These are phyloP conservation scores for Sebastes kiyomatsui DNA, from an alignment of 2,797 vertebrate genomes.

Conservation along the genomic window DNA sequence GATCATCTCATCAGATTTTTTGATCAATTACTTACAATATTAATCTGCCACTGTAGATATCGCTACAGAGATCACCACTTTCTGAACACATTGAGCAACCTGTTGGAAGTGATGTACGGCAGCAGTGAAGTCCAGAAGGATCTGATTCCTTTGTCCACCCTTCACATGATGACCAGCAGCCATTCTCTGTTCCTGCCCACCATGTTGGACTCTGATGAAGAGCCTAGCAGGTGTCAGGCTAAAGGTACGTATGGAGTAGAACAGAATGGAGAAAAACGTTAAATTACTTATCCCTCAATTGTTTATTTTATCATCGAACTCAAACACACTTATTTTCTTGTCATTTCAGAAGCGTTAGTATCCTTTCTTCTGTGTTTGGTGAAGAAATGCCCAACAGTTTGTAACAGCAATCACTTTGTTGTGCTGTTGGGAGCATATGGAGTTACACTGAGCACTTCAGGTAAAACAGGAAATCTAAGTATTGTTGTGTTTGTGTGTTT, in stretches of 20 bases:
- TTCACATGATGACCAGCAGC: slow-evolving; percentile 93
- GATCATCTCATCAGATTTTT: neutral
- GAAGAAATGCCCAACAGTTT: slow-evolving; percentile 85
- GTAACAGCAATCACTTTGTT: slow-evolving; percentile 87
- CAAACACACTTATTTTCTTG: neutral
- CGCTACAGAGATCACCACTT: slow-evolving; percentile 87
- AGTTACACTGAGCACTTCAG: slow-evolving; percentile 86
- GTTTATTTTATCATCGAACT: neutral
- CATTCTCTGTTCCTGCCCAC: slow-evolving; percentile 93
- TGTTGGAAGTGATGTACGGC: slow-evolving; percentile 81
- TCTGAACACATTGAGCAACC: slow-evolving; percentile 77
- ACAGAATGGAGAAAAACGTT: too few relatives aligned
- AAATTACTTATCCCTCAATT: too few relatives aligned
- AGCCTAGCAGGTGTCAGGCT: slow-evolving; percentile 34
- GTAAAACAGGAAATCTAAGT: slow-evolving; percentile 72
- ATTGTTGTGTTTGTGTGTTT: neutral
- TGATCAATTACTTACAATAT: neutral
- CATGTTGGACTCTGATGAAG: slow-evolving; percentile 84
- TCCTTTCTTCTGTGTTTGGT: slow-evolving; percentile 88
- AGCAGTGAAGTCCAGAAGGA: slow-evolving; percentile 55
- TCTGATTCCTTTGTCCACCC: slow-evolving; percentile 80
- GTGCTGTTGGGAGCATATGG: slow-evolving; percentile 93
- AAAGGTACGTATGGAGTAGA: slow-evolving; percentile 81
- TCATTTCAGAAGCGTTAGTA: slow-evolving; percentile 85
- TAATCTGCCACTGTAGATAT: slow-evolving; percentile 74